Conservation (phyloP, 2,888 invertebrate genomes). For the Orgyia antiqua region DNA sequence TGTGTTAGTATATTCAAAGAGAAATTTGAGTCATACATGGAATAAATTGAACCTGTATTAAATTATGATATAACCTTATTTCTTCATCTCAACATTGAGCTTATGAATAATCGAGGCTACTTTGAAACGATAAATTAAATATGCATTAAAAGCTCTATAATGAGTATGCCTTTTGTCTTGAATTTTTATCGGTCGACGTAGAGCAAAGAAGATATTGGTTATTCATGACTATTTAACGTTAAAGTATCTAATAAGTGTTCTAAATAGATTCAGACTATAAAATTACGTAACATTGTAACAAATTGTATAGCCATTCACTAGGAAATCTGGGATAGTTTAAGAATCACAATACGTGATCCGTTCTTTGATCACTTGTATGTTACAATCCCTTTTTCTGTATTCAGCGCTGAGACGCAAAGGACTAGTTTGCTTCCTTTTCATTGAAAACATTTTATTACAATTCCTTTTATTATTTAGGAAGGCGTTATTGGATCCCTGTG, state of each 20-base stretch:
- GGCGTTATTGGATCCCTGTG: slow-evolving; percentile 6
- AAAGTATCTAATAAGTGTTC: no score
- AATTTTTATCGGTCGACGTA: slow-evolving; percentile 31
- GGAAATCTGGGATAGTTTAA: slow-evolving; percentile 15
- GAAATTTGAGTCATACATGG: slow-evolving; percentile 6
- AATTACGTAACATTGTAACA: no score
- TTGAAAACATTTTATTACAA: slow-evolving; percentile 28
- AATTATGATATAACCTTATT: slow-evolving; percentile 10
- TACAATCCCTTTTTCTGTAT: slow-evolving; percentile 35
- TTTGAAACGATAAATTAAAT: slow-evolving; percentile 16
- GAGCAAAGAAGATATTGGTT: slow-evolving; percentile 32
- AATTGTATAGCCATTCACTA: slow-evolving; percentile 3
- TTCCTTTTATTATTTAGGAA: slow-evolving; percentile 14
- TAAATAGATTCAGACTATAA: no score
- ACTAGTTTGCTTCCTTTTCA: slow-evolving; percentile 29
- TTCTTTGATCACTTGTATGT: slow-evolving; percentile 19
- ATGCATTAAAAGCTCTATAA: slow-evolving; percentile 29
- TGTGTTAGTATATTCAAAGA: no score
- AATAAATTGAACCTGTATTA: no score
- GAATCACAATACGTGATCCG: slow-evolving; percentile 30
- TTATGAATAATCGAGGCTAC: slow-evolving; percentile 9
- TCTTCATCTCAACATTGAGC: slow-evolving; percentile 8
- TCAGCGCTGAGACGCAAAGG: slow-evolving; percentile 25
- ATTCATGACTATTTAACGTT: slow-evolving; percentile 31
- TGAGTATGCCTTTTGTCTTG: slow-evolving; percentile 28